Evolutionary conservation across 1,140 invertebrate genomes (phyloP), one percentile per base, ranked within the genome.

Genomic region (Sycophila sp.): DNA sequence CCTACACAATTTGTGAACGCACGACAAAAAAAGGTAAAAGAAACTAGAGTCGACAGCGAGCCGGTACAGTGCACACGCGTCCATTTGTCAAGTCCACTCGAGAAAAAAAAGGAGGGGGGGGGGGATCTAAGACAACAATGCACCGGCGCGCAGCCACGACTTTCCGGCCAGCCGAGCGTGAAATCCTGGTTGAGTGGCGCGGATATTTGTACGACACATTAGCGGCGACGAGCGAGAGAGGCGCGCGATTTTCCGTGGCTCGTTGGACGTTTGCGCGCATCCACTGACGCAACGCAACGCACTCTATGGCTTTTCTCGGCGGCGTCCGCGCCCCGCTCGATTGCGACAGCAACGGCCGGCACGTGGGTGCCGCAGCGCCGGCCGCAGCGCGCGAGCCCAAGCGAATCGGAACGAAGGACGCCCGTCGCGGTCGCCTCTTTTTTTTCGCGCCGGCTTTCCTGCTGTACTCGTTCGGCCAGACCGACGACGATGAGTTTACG

Each of bases 211-310:
- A n/a, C n/a, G n/a, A n/a, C n/a, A n/a, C n/a, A n/a, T n/a, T n/a
- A n/a, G n/a, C n/a, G n/a, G n/a, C n/a, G n/a, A 6, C 3, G 40
- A n/a, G n/a, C 4, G 42, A 47, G 42, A 47, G 3, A 22, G 19
- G 24, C 42, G 19, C 19, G 42, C 42, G 17, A 22, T 47, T 47
- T 47, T 47, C 42, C 49, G 28, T 26, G 19, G 26, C 49, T 13
- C 49, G 49, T 24, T 8, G 4, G 28, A 24, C 22, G 49, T 24
- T 30, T 30, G 26, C 53, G 28, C 53, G n/a, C 5, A 26, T 19
- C 28, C 53, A 30, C 19, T 56, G 53, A 56, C 53, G 53, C 53
- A 56, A 56, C 53, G 53, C 53, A 34, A 56, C 28, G 53, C 30
- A 34, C 53, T 26, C 19, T 47, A 17, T 47, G 17, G 4, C 36